A percentile compares a stretch with the other conserved stretches of the same genome.
phyloP scores from a whole-genome alignment of 2,113 vertebrate species.

The Natator depressus region DNA sequence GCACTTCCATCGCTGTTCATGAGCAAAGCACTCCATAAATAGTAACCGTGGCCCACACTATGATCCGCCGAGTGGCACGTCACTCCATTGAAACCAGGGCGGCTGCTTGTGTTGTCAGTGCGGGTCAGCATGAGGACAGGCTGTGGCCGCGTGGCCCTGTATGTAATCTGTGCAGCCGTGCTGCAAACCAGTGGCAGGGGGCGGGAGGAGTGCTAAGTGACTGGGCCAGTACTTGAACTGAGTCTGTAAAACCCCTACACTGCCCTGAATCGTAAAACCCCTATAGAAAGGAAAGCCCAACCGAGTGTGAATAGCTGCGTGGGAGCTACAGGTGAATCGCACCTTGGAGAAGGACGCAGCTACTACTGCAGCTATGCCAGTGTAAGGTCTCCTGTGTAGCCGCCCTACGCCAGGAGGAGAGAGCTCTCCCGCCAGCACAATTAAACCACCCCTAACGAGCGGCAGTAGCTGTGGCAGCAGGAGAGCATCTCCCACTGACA shows the following conservation, averaged over 20 bases:
- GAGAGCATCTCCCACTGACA: no score
- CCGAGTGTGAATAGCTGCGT: neutral
- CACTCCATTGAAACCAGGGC: neutral
- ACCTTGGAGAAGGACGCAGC: neutral
- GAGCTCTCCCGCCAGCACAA: no score
- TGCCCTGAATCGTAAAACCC: neutral
- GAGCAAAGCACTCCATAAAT: neutral
- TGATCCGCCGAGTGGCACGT: neutral
- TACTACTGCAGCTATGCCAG: no score
- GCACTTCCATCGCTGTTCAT: neutral
- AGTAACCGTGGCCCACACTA: neutral
- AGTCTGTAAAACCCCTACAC: neutral
- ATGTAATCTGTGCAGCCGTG: accelerated
- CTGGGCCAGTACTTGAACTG: neutral
- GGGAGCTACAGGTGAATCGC: slow-evolving; percentile 10
- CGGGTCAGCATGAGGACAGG: neutral
- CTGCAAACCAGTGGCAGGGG: neutral
- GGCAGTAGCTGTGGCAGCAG: no score
- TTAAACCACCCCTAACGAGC: no score
- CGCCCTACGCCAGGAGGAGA: no score
- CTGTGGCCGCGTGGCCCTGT: neutral
- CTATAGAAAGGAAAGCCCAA: neutral
- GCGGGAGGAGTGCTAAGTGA: neutral
- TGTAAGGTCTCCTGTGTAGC: no score
- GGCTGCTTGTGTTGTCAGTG: neutral